A percentile compares a stretch with the other conserved stretches of the same genome.
Conservation (phyloP, 2,113 vertebrate genomes). For the Ctenomys sociabilis region DNA sequence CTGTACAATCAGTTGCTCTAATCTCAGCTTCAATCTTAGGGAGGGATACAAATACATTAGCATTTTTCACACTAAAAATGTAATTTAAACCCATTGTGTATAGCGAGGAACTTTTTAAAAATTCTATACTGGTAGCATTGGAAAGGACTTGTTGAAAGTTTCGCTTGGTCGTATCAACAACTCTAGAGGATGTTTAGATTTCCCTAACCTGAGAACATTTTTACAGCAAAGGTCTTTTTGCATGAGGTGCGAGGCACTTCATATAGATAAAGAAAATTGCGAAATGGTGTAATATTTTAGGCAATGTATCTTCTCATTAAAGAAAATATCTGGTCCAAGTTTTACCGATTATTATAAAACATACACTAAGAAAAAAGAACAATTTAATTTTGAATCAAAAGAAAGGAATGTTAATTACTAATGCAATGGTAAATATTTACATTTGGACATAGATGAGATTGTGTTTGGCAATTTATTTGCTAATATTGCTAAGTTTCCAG, state of each 20-base stretch:
- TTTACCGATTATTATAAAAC: constrained; percentile 27
- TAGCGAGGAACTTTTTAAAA: not conserved
- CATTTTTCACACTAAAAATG: not conserved
- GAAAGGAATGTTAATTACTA: not conserved
- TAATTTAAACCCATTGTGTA: not conserved
- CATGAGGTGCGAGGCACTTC: not conserved
- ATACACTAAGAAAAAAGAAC: not conserved
- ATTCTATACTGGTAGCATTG: not conserved
- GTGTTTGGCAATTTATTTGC: not conserved
- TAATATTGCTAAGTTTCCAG: not conserved
- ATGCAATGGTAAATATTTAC: not conserved
- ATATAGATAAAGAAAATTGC: constrained; percentile 4
- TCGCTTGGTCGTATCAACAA: constrained; percentile 41
- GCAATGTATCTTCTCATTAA: not conserved
- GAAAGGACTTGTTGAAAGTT: not conserved
- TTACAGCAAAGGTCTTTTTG: not conserved
- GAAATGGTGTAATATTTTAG: not conserved
- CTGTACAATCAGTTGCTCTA: not conserved
- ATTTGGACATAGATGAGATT: not conserved
- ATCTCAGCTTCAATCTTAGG: not conserved
- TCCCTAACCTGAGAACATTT: not conserved
- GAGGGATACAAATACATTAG: not conserved
- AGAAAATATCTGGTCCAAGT: not conserved
- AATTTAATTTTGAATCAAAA: constrained; percentile 17
- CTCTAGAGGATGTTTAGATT: not conserved